These are phyloP conservation scores for Bombus sylvicola DNA, from an alignment of 1,140 invertebrate species.

Conservation along the genomic window DNA sequence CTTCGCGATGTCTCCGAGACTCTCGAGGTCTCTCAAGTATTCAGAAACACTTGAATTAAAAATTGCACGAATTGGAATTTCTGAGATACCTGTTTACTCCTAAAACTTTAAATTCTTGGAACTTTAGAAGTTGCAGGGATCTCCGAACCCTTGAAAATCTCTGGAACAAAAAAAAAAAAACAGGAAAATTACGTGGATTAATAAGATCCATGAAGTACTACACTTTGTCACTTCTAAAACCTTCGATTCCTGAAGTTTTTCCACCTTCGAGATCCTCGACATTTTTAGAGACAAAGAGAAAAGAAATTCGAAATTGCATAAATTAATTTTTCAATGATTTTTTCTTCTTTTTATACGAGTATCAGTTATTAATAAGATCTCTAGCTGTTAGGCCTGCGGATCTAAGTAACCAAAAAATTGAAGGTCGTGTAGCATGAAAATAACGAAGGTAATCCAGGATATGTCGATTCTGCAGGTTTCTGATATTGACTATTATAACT, in stretches of 20 bases:
- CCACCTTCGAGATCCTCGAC: fast-evolving
- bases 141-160: neutral
- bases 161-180: no score
- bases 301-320: no score
- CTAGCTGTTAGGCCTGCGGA: no score
- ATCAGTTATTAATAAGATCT: no score
- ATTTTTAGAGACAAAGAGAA: no score
- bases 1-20: neutral
- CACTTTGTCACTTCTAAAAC: no score
- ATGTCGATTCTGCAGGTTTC: neutral
- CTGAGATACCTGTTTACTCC: no score
- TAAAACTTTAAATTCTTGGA: neutral
- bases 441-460: neutral
- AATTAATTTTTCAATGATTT: no score
- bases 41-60: neutral
- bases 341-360: no score
- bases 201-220: neutral
- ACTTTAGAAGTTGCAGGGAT: neutral
- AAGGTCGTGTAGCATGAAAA: neutral
- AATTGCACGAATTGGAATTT: neutral
- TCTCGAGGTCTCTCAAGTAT: neutral
- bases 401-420: neutral
- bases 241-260: no score
- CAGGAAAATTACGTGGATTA: neutral
- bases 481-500: neutral